A percentile compares a stretch with the other conserved stretches of the same genome.
Conservation (phyloP, 2,888 invertebrate species). For the Scaptomyza parva region DNA sequence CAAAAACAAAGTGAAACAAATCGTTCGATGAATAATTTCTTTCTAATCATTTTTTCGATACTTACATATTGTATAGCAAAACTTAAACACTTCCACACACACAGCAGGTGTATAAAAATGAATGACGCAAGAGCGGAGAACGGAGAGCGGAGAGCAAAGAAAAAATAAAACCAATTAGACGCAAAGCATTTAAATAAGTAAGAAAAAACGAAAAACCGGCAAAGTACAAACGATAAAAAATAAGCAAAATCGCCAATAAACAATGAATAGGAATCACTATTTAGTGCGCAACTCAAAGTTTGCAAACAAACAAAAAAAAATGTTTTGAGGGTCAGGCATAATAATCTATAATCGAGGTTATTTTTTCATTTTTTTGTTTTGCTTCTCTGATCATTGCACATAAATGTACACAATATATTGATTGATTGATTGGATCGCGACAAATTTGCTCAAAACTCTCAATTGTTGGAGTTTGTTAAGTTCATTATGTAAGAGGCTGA, state of each 20-base stretch:
- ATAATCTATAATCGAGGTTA: conserved; percentile 19
- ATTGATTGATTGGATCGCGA: conserved; percentile 9
- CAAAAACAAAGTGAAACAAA: no score
- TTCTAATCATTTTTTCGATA: neutral
- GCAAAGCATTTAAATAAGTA: conserved; percentile 26
- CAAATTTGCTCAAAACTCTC: conserved; percentile 1
- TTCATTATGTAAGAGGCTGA: conserved; percentile 10
- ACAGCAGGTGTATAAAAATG: conserved; percentile 33
- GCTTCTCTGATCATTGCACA: conserved; percentile 45
- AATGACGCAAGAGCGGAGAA: conserved; percentile 51
- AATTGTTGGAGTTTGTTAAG: conserved; percentile 1
- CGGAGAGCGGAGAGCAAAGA: conserved; percentile 20
- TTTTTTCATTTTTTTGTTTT: no score
- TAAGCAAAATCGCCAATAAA: conserved; percentile 35
- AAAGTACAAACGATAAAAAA: conserved; percentile 2
- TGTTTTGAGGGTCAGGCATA: conserved; percentile 54
- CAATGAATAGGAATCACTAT: conserved; percentile 41
- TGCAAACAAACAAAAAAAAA: conserved; percentile 8
- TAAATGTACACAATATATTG: neutral
- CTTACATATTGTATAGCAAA: neutral
- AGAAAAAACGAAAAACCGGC: conserved; percentile 2
- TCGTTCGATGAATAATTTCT: neutral
- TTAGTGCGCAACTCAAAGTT: conserved; percentile 15
- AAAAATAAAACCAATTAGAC: conserved; percentile 40
- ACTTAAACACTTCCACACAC: conserved; percentile 17